Evolutionary conservation across 2,113 vertebrate genomes (phyloP).

Genomic region (Strix aluco): DNA sequence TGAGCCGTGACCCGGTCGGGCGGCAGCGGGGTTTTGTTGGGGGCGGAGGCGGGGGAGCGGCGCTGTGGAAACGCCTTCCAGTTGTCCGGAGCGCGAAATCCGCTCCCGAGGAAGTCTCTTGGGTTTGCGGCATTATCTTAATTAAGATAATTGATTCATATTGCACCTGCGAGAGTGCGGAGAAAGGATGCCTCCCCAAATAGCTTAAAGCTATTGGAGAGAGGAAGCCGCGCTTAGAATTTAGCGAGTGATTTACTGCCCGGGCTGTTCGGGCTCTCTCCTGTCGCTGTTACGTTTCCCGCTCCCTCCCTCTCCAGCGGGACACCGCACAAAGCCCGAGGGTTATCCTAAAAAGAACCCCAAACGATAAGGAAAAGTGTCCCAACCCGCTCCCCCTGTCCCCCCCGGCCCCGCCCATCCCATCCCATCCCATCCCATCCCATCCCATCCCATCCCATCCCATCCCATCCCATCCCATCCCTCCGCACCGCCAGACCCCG

Average conservation of each 20-base stretch:
- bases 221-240: conserved; percentile 44
- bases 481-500: background rate
- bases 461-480: background rate
- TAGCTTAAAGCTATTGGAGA: conserved; percentile 77
- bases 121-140: conserved; percentile 82
- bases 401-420: too few species aligned
- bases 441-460: background rate
- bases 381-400: too few species aligned
- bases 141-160: conserved; percentile 90
- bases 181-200: conserved; percentile 70
- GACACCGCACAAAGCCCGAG: background rate
- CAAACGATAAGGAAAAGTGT: background rate
- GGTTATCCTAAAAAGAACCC: background rate
- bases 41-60: background rate
- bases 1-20: background rate
- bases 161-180: conserved; percentile 83
- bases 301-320: background rate
- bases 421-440: background rate
- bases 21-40: too few species aligned
- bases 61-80: conserved; percentile 63
- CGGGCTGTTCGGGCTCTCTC: background rate
- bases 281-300: conserved; percentile 17
- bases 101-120: conserved; percentile 74
- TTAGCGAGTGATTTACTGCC: conserved; percentile 78
- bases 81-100: conserved; percentile 71